phyloP scores from a whole-genome alignment of 1,140 invertebrate species.

The Gerris buenoi region DNA sequence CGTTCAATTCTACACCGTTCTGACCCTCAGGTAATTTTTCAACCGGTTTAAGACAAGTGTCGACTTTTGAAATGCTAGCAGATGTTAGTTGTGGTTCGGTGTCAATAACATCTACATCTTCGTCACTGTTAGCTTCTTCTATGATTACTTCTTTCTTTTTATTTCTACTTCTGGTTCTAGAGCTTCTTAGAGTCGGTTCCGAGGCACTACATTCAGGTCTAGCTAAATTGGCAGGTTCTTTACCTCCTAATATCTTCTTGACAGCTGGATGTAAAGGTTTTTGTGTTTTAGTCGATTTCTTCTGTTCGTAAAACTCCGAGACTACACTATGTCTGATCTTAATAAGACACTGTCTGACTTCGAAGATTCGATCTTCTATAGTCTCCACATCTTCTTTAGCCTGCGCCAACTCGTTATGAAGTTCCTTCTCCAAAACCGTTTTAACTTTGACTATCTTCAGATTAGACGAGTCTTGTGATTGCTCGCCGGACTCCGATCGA shows the following conservation, averaged over 20 bases:
- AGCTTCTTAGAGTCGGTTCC: not conserved
- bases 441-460: not conserved
- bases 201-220: not conserved
- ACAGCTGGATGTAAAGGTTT: conserved; percentile 54
- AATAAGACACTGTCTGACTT: conserved; percentile 47
- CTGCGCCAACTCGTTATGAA: not conserved
- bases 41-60: no score
- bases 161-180: not conserved
- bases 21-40: no score
- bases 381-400: conserved; percentile 30
- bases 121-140: not conserved
- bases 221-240: conserved; percentile 4
- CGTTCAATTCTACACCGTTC: not conserved
- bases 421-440: not conserved
- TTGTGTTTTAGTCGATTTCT: conserved; percentile 32
- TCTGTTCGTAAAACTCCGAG: conserved; percentile 40
- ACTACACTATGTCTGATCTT: conserved; percentile 51
- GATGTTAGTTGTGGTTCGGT: conserved; percentile 25
- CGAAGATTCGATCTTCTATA: conserved; percentile 41
- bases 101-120: not conserved
- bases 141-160: not conserved
- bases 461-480: not conserved
- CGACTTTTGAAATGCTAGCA: no score
- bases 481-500: not conserved
- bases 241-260: conserved; percentile 42